Conservation (phyloP, 2,888 invertebrate species). For the Drosophila austrosaltans region DNA sequence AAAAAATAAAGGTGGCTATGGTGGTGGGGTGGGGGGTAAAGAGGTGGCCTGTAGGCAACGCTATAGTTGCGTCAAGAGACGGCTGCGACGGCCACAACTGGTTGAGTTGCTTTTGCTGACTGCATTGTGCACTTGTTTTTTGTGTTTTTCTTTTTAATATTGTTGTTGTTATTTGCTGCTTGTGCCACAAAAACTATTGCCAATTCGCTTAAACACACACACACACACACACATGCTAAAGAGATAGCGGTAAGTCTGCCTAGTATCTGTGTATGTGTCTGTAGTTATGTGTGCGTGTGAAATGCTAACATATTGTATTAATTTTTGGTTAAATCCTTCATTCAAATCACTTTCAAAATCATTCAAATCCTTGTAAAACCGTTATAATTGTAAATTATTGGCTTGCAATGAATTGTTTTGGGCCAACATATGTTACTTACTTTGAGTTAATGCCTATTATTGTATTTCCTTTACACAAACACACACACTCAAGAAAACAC, state of each 20-base stretch:
- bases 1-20: not conserved
- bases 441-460: constrained; percentile 32
- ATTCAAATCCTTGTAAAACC: not conserved
- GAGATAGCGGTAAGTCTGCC: constrained; percentile 31
- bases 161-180: constrained; percentile 48
- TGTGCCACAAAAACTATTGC: constrained; percentile 52
- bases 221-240: constrained; percentile 25
- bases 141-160: constrained; percentile 23
- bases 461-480: constrained; percentile 31
- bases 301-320: constrained; percentile 72
- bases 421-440: constrained; percentile 19
- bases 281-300: constrained; percentile 30
- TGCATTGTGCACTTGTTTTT: constrained; percentile 46
- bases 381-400: constrained; percentile 2
- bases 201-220: constrained; percentile 35
- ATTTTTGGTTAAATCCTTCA: constrained; percentile 50
- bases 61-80: constrained; percentile 42
- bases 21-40: not conserved
- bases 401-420: constrained; percentile 28
- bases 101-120: constrained; percentile 66
- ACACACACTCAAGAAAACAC: constrained; percentile 19
- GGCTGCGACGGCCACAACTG: constrained; percentile 46
- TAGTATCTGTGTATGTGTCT: constrained; percentile 3
- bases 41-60: constrained; percentile 9
- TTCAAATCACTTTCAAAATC: constrained; percentile 8